Percentiles rank a stretch among this genome's conserved stretches.
These are phyloP conservation scores for Ceriagrion tenellum DNA, from an alignment of 2,888 invertebrate genomes.

Conservation along the genomic window DNA sequence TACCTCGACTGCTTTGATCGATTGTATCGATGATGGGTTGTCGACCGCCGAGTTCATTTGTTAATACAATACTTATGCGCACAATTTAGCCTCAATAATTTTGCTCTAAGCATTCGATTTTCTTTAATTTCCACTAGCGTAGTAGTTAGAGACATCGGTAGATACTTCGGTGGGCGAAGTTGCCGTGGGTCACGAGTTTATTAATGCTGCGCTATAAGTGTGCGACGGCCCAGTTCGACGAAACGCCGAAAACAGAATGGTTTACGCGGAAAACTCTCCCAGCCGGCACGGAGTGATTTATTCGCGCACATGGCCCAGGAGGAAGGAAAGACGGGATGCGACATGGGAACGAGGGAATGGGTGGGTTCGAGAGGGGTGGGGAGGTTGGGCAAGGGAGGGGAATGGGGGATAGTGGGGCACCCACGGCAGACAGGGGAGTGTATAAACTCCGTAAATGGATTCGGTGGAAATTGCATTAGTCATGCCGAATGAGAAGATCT, in stretches of 20 bases:
- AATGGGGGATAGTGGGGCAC: neutral
- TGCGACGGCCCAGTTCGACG: neutral
- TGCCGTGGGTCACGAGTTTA: no score
- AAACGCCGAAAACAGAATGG: neutral
- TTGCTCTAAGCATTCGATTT: no score
- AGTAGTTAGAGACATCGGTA: no score
- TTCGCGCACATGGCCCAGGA: neutral
- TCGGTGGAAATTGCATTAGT: neutral
- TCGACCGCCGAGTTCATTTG: no score
- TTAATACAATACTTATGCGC: no score
- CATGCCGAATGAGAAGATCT: neutral
- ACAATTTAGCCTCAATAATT: no score
- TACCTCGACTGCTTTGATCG: no score
- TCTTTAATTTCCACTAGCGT: no score
- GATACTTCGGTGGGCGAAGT: no score
- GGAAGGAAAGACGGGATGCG: neutral
- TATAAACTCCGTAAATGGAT: neutral
- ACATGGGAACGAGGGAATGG: no score
- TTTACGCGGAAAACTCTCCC: neutral
- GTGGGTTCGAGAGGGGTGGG: neutral
- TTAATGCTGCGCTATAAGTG: no score
- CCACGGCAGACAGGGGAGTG: neutral
- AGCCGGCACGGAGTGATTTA: neutral
- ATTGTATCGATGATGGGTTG: no score
- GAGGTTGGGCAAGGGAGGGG: neutral